These are phyloP conservation scores for Dryas iulia DNA, from an alignment of 1,140 invertebrate species.

Conservation along the genomic window DNA sequence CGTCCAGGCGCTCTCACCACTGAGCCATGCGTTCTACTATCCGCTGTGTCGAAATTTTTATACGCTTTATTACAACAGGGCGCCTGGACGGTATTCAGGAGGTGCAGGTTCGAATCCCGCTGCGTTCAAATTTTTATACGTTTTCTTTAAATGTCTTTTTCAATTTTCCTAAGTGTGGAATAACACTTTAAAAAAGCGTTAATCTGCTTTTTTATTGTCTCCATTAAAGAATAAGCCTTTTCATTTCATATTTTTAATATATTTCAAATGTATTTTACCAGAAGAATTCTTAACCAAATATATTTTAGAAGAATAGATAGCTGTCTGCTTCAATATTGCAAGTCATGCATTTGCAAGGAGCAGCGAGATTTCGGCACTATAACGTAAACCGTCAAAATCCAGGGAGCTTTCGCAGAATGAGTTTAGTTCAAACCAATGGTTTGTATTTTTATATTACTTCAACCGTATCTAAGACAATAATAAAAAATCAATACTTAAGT, in stretches of 20 bases:
- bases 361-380: conserved; percentile 12
- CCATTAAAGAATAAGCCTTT: background rate
- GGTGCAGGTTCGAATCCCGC: too few relatives aligned
- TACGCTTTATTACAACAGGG: too few relatives aligned
- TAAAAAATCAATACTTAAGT: background rate
- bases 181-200: too few relatives aligned
- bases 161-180: too few relatives aligned
- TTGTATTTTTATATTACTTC: background rate
- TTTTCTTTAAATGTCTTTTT: too few relatives aligned
- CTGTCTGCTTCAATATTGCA: conserved; percentile 16
- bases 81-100: too few relatives aligned
- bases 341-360: conserved; percentile 16
- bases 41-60: too few relatives aligned
- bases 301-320: conserved; percentile 21
- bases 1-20: too few relatives aligned
- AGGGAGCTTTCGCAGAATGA: background rate
- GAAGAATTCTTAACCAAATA: conserved; percentile 3
- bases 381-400: conserved; percentile 15
- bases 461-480: background rate
- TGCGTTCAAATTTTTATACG: too few relatives aligned
- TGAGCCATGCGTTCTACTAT: too few relatives aligned
- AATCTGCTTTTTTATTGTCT: too few relatives aligned
- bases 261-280: background rate
- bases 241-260: background rate
- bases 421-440: background rate